phyloP scores from a whole-genome alignment of 2,888 invertebrate genomes.

The Miltochrista miniata region DNA sequence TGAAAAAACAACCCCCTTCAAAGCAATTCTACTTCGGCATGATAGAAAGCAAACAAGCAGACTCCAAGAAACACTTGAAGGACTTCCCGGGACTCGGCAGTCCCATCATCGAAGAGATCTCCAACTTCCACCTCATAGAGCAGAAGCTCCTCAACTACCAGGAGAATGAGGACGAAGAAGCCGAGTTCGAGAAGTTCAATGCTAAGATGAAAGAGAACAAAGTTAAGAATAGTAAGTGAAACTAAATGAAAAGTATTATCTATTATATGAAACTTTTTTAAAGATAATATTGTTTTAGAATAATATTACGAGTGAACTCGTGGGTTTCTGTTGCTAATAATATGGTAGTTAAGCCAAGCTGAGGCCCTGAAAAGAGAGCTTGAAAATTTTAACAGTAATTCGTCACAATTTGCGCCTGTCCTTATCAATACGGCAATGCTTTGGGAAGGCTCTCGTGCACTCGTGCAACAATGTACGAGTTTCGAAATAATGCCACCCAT shows the following conservation, averaged over 20 bases:
- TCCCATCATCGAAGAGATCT: conserved; percentile 75
- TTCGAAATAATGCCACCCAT: too few species aligned
- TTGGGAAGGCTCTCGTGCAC: too few species aligned
- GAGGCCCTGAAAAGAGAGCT: too few species aligned
- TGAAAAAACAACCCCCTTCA: conserved; percentile 62
- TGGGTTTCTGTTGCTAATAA: too few species aligned
- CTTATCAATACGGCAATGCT: too few species aligned
- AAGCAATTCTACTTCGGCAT: conserved; percentile 91
- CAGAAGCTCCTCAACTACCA: conserved; percentile 73
- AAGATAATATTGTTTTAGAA: too few species aligned
- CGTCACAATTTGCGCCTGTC: too few species aligned
- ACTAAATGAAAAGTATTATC: not conserved
- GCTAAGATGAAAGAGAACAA: conserved; percentile 67
- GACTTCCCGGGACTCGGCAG: conserved; percentile 76
- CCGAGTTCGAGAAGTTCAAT: conserved; percentile 71
- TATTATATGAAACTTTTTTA: too few species aligned
- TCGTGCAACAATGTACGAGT: too few species aligned
- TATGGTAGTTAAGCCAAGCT: too few species aligned
- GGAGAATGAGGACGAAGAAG: conserved; percentile 54
- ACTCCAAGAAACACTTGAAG: conserved; percentile 61
- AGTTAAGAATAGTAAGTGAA: conserved; percentile 63
- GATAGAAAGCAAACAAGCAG: conserved; percentile 81
- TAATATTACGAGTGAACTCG: too few species aligned
- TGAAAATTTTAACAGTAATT: too few species aligned
- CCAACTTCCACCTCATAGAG: conserved; percentile 74